Conservation (phyloP, 2,888 invertebrate genomes). For the Gastracanthus pulcherrimus region DNA sequence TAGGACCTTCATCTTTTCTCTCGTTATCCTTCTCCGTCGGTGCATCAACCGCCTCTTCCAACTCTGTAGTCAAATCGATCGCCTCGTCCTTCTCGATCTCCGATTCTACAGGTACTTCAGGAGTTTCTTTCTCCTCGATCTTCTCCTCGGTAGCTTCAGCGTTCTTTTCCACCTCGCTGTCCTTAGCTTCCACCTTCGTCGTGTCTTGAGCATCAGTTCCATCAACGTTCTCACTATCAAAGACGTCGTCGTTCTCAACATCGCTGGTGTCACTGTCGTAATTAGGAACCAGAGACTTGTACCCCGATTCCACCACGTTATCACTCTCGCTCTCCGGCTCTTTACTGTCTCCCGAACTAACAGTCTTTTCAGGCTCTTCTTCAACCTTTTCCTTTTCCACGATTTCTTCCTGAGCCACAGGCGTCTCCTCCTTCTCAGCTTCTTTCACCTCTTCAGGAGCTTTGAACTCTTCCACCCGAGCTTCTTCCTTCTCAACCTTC, state of each 20-base stretch:
- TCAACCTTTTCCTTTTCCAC: background rate
- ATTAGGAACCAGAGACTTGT: slow-evolving; percentile 50
- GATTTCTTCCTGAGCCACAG: background rate
- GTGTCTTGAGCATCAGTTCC: slow-evolving; percentile 31
- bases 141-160: slow-evolving; percentile 38
- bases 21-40: background rate
- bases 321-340: slow-evolving; percentile 44
- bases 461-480: background rate
- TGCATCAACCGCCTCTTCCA: background rate
- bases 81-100: slow-evolving; percentile 17
- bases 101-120: background rate
- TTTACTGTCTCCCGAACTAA: slow-evolving; percentile 6
- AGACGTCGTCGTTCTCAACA: slow-evolving; percentile 21
- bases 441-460: slow-evolving; percentile 16
- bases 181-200: background rate
- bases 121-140: background rate
- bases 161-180: background rate
- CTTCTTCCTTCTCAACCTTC: background rate
- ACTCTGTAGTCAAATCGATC: background rate
- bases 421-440: background rate
- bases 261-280: slow-evolving; percentile 54
- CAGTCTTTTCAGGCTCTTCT: background rate
- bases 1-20: background rate
- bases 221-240: slow-evolving; percentile 41
- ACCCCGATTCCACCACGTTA: slow-evolving; percentile 15